phyloP scores from a whole-genome alignment of 2,113 vertebrate genomes.

The Catagonus wagneri region DNA sequence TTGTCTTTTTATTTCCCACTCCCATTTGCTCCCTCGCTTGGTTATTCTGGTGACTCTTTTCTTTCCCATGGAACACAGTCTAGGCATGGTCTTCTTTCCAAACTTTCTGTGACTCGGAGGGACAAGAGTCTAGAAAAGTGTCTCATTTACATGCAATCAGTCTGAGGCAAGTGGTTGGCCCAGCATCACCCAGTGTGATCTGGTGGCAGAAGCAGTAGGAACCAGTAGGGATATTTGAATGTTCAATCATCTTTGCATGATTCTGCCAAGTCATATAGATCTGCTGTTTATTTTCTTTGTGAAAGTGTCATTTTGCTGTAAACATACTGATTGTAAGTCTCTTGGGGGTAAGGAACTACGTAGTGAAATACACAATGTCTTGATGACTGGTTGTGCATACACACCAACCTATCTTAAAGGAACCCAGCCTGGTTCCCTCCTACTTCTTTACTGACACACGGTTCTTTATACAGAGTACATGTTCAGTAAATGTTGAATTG shows the following conservation, averaged over 20 bases:
- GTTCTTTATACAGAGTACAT: not conserved
- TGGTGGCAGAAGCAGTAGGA: not conserved
- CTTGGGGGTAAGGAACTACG: not conserved
- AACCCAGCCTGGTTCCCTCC: not conserved
- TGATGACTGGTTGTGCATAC: not conserved
- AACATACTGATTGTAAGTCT: not conserved
- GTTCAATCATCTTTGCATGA: not conserved
- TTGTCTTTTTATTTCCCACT: not conserved
- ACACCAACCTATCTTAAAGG: not conserved
- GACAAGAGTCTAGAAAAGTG: not conserved
- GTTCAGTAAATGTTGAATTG: not conserved
- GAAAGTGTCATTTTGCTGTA: not conserved
- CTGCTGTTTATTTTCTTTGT: slow-evolving; percentile 31
- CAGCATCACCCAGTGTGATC: not conserved
- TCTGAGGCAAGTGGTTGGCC: not conserved
- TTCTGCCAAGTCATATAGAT: not conserved
- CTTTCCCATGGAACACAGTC: not conserved
- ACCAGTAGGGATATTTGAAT: not conserved
- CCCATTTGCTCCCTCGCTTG: not conserved
- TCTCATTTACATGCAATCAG: not conserved
- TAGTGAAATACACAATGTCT: not conserved
- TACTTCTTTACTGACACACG: not conserved
- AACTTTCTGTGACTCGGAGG: not conserved
- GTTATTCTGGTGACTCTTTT: not conserved
- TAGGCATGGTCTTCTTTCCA: not conserved